Evolutionary conservation across 2,888 invertebrate species (phyloP).

Genomic region (Apamea monoglypha): DNA sequence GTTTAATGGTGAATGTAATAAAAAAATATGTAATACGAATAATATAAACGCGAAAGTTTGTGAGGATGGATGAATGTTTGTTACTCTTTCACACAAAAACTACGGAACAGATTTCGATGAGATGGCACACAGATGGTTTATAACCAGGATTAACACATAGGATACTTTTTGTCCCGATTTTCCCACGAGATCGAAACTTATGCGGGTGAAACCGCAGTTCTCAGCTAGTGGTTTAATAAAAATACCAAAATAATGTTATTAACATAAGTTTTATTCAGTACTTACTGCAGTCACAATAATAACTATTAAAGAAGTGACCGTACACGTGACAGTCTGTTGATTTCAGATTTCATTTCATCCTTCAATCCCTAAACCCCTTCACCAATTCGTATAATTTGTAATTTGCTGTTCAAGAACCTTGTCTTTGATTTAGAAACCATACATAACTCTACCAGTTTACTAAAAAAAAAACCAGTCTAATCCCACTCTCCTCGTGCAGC

Average conservation of each 20-base stretch:
- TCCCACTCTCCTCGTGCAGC: neutral
- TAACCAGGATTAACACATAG: no score
- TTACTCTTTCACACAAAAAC: no score
- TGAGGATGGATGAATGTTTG: no score
- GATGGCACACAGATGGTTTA: no score
- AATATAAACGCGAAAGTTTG: no score
- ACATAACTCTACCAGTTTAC: neutral
- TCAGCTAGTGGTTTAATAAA: neutral
- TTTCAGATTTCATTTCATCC: no score
- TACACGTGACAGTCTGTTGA: neutral
- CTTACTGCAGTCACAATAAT: neutral
- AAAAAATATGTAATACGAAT: no score
- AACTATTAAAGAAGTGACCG: neutral
- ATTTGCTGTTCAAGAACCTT: neutral
- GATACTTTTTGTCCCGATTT: neutral
- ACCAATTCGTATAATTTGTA: constrained; percentile 1
- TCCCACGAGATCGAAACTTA: neutral
- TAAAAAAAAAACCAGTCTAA: neutral
- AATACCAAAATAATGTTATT: neutral
- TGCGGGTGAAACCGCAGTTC: neutral
- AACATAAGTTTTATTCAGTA: neutral
- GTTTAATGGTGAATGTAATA: no score
- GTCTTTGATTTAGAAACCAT: neutral
- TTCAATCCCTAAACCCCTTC: neutral
- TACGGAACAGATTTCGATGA: no score